Base-by-base conservation (phyloP, 2,888 invertebrate genomes). In the Apomyelois bistriatella region DNA sequence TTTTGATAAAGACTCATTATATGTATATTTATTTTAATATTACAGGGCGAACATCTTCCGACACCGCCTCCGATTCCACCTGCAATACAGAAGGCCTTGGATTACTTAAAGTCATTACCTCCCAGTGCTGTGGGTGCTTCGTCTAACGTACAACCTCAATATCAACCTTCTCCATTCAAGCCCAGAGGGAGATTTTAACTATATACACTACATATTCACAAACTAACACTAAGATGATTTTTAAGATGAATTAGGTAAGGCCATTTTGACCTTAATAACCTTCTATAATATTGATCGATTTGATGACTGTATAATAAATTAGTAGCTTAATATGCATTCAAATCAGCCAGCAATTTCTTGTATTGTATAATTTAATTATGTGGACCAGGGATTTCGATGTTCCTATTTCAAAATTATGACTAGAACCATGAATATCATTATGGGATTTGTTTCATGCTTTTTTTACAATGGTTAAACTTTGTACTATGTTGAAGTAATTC, bases 61-160 rank as follows among this genome's bases (percentile, higher is more conserved):
- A 96, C 95, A 7, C 94, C 96, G 3, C 96, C 95, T n/a, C 95
- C 96, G 15, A 94, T 95, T 61, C 95, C 95, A 7, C 90, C 92
- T 51, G 95, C 94, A 61, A 95, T 95, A 61, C 93, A 93, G 67
- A 92, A 92, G 59, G 92, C 94, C 46, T 78, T 94, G 60, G 94
- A 93, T 15, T 93, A 92, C 79, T 85, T 94, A 66, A 91, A 89
- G 65, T 83, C 86, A 12, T 74, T 89, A n/a, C 92, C 92, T 1
- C 90, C 92, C 2, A 84, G 83, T 37, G 87, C 88, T 3, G 76
- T 79, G 32, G 74, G 71, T 0, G 71, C 76, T 9, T 74, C 85
- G 0, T 74, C 85, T 0, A 86, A 84, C 47, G 59, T 78, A 7
- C 85, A 87, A 55, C 78, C 81, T 0, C 79, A 79, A 49, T 79